A percentile compares a stretch with the other conserved stretches of the same genome.
phyloP scores from a whole-genome alignment of 2,888 invertebrate genomes.

The Eumerus sabulonum region DNA sequence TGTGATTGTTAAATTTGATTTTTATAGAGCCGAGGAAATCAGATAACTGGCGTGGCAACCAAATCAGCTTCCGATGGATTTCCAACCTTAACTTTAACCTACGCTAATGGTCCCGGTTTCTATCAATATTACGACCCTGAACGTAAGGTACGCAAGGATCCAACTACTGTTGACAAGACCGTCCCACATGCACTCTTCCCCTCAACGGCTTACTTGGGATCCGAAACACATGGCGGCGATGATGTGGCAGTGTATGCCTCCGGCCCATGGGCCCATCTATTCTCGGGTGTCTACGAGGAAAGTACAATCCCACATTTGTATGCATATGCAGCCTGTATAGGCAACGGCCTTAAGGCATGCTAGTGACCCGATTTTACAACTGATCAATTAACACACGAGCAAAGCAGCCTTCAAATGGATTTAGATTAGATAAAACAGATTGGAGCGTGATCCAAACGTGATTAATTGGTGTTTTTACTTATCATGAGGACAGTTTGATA shows the following conservation, averaged over 20 bases:
- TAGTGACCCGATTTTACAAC: neutral
- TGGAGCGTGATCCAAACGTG: too few species aligned
- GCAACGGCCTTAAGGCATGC: constrained; percentile 80
- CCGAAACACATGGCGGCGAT: constrained; percentile 88
- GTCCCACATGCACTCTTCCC: constrained; percentile 79
- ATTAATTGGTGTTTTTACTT: too few species aligned
- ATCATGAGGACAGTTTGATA: too few species aligned
- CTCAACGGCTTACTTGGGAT: constrained; percentile 79
- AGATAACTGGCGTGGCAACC: constrained; percentile 72
- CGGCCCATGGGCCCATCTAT: constrained; percentile 90
- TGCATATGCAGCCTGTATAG: constrained; percentile 87
- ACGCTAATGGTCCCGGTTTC: constrained; percentile 88
- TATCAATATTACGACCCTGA: constrained; percentile 73
- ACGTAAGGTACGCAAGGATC: constrained; percentile 73
- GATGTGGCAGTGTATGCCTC: constrained; percentile 88
- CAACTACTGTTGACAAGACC: constrained; percentile 71
- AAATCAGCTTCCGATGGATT: constrained; percentile 79
- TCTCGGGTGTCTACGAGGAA: constrained; percentile 89
- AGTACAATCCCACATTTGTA: constrained; percentile 88
- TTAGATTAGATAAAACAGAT: too few species aligned
- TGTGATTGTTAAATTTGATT: neutral
- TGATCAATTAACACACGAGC: too few species aligned
- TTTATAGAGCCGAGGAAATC: constrained; percentile 72
- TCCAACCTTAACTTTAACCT: constrained; percentile 85
- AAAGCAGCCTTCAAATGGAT: too few species aligned